Evolutionary conservation across 2,797 vertebrate genomes (phyloP), one percentile per base, ranked within the genome.

Genomic region (Sphenodon punctatus): DNA sequence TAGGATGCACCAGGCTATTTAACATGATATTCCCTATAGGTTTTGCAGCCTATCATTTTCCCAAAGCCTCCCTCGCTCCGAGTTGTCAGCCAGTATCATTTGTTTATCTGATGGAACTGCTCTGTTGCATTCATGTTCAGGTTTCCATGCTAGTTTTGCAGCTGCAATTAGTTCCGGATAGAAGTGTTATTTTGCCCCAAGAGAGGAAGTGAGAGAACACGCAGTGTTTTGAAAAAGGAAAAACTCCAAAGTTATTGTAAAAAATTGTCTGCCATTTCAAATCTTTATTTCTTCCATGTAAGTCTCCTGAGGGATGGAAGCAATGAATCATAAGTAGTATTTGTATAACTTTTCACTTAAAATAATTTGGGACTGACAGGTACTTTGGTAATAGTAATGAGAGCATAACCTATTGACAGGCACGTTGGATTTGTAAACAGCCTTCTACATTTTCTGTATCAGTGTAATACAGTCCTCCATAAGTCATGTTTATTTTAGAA

Each of bases 221-320:
- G 0, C 4, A 42, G n/a, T 25, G 30, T 4, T 7, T 1, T 0
- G 1, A 32, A 22, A 13, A 38, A n/a, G n/a, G 5, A 27, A 61
- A 20, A 5, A 32, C 14, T n/a, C 75, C 38, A 3, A 39, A 32
- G 8, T 27, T 11, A 14, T 1, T 0, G 46, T n/a, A n/a, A 20
- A 8, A 46, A 43, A 56, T 43, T 49, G 5, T 41, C 43, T 55
- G 34, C 63, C 25, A 46, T 34, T 59, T 9, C 12, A 25, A 53
- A 53, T 48, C 20, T 56, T 55, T 36, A n/a, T 60, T 65, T 43
- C 58, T 45, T 25, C 46, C 7, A 0, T 59, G 4, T 27, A 23
- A 25, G 12, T 41, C 41, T 20, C 58, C 2, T 3, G n/a, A 25
- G 38, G 60, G 61, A 32, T 25, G 8, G 17, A 34, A 82, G 32